Evolutionary conservation across 2,888 invertebrate species (phyloP).

Genomic region (Globia sparganii): DNA sequence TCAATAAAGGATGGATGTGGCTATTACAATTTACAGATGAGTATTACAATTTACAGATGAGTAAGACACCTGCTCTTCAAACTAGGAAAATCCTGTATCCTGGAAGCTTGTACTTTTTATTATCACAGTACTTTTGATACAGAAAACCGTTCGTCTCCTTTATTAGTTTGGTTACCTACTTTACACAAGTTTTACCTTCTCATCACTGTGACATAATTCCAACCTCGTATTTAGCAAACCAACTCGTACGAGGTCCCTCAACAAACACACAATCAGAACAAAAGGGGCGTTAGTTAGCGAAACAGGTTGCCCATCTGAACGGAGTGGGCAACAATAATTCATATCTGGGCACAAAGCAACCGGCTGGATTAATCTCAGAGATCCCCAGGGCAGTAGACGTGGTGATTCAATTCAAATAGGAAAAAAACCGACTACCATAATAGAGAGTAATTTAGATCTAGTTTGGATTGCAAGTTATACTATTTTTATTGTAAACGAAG

Average conservation of each 20-base stretch:
- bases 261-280: slow-evolving; percentile 52
- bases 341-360: slow-evolving; percentile 71
- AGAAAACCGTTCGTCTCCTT: background rate
- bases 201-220: slow-evolving; percentile 17
- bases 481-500: slow-evolving; percentile 60
- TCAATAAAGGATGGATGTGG: too few species aligned
- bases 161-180: background rate
- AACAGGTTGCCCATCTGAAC: slow-evolving; percentile 54
- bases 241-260: slow-evolving; percentile 11
- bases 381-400: slow-evolving; percentile 70
- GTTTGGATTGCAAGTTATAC: slow-evolving; percentile 51
- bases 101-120: background rate
- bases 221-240: slow-evolving; percentile 19
- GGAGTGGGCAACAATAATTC: slow-evolving; percentile 70
- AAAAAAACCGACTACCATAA: slow-evolving; percentile 73
- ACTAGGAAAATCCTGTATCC: too few species aligned
- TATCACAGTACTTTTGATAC: background rate
- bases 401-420: slow-evolving; percentile 78
- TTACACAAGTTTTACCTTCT: background rate
- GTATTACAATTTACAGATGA: too few species aligned
- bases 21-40: too few species aligned
- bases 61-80: too few species aligned
- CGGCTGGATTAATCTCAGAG: slow-evolving; percentile 71
- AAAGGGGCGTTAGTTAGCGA: slow-evolving; percentile 51
- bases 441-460: slow-evolving; percentile 65